These are phyloP conservation scores for Lucilia sericata DNA, from an alignment of 1,140 invertebrate genomes.

Conservation along the genomic window DNA sequence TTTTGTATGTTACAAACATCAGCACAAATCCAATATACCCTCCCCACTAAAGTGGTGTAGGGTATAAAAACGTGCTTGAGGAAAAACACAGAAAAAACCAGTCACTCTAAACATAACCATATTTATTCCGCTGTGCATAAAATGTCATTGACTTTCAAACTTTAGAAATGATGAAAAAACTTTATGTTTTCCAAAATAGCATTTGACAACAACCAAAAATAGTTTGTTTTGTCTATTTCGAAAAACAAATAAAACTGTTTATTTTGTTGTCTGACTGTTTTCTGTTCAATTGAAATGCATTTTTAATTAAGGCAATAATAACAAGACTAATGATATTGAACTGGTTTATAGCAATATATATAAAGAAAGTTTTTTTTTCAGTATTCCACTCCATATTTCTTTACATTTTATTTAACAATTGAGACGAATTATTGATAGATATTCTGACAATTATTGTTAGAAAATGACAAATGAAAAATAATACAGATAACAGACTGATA, in stretches of 20 bases:
- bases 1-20: too few species aligned
- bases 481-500: background rate
- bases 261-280: background rate
- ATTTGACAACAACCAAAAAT: too few species aligned
- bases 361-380: conserved; percentile 10
- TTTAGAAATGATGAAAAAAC: background rate
- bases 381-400: background rate
- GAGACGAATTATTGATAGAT: background rate
- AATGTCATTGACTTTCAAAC: background rate
- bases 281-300: background rate
- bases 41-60: too few species aligned
- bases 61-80: background rate
- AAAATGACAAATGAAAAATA: background rate
- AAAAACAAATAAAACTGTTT: background rate
- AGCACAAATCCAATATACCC: too few species aligned
- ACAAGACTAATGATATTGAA: conserved; percentile 36
- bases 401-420: background rate
- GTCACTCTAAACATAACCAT: background rate
- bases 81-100: background rate
- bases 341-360: conserved; percentile 18
- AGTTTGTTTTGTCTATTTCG: background rate
- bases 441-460: background rate
- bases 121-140: background rate
- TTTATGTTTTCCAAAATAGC: background rate
- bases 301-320: conserved; percentile 22